Conservation (phyloP, 1,140 invertebrate genomes). For the Rhopalosiphum maidis region DNA sequence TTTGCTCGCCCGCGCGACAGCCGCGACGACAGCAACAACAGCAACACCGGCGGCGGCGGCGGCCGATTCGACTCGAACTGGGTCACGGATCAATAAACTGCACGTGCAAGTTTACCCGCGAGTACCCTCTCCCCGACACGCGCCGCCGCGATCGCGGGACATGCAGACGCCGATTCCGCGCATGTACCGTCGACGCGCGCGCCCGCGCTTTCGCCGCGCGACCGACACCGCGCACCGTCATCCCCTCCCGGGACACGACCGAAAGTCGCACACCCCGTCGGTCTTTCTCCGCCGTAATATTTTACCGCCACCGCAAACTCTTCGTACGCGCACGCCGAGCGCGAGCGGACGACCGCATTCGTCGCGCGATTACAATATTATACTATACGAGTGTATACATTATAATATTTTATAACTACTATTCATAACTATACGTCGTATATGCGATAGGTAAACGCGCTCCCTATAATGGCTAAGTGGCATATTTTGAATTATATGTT, state of each 20-base stretch:
- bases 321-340: neutral
- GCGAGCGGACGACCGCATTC: too few species aligned
- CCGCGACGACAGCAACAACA: neutral
- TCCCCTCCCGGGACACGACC: neutral
- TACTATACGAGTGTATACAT: neutral
- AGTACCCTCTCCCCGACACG: too few species aligned
- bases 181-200: neutral
- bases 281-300: neutral
- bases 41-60: neutral
- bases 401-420: too few species aligned
- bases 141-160: neutral
- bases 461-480: too few species aligned
- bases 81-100: conserved; percentile 57
- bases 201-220: neutral
- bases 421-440: too few species aligned
- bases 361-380: too few species aligned
- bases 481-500: too few species aligned
- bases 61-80: conserved; percentile 28
- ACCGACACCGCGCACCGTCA: neutral
- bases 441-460: too few species aligned
- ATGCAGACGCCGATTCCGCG: neutral
- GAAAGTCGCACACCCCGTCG: neutral
- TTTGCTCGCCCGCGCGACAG: too few species aligned
- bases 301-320: neutral
- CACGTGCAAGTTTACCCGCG: conserved; percentile 43